Percentiles rank a stretch among this genome's conserved stretches.
Evolutionary conservation across 2,797 vertebrate species (phyloP).

Genomic region (Coreius guichenoti): DNA sequence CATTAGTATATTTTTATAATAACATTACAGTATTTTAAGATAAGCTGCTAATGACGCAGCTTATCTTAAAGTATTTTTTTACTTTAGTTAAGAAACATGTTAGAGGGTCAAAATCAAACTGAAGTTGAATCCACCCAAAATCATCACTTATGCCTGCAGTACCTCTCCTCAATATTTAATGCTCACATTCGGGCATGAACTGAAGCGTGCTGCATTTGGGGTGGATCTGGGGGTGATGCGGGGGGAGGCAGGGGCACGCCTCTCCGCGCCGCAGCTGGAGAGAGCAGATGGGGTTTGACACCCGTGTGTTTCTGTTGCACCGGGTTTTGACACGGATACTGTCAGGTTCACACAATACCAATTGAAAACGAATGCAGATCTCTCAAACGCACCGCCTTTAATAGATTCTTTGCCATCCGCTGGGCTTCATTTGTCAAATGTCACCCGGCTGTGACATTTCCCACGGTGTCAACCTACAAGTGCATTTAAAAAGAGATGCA

Average conservation of each 20-base stretch:
- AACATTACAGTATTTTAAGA: neutral
- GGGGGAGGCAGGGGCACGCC: slow-evolving; percentile 42
- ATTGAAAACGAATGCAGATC: slow-evolving; percentile 45
- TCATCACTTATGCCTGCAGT: neutral
- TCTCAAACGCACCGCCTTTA: slow-evolving; percentile 43
- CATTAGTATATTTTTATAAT: neutral
- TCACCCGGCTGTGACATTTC: slow-evolving; percentile 54
- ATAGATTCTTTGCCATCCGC: slow-evolving; percentile 53
- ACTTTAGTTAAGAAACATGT: neutral
- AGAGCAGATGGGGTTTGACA: slow-evolving; percentile 64
- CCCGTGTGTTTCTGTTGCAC: slow-evolving; percentile 61
- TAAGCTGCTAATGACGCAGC: neutral
- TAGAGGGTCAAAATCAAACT: neutral
- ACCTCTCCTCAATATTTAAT: slow-evolving; percentile 34
- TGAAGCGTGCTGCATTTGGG: slow-evolving; percentile 42
- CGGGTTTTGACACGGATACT: slow-evolving; percentile 64
- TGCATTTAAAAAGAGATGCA: neutral
- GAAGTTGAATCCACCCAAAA: neutral
- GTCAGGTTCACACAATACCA: slow-evolving; percentile 58
- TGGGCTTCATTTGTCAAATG: slow-evolving; percentile 50
- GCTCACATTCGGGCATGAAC: slow-evolving; percentile 29
- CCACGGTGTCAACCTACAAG: slow-evolving; percentile 39
- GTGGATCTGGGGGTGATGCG: slow-evolving; percentile 7
- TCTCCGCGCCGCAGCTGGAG: slow-evolving; percentile 59
- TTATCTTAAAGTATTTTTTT: neutral